These are phyloP conservation scores for Forbesichthys agassizii DNA, from an alignment of 2,113 vertebrate genomes.

Conservation along the genomic window DNA sequence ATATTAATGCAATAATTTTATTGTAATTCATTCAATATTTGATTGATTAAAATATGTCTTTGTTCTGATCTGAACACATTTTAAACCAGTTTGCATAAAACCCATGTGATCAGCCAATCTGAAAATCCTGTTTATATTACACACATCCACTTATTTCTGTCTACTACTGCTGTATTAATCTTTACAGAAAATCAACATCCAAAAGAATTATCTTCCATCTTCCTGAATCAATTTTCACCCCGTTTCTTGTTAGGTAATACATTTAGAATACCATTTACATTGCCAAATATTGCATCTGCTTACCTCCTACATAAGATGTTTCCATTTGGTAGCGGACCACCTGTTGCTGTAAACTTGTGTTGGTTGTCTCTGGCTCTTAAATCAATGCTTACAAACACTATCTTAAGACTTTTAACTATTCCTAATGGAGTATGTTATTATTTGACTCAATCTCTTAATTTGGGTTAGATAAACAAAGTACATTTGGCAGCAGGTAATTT, in stretches of 20 bases:
- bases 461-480: slow-evolving; percentile 43
- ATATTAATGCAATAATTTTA: too few relatives aligned
- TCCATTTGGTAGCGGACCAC: slow-evolving; percentile 6
- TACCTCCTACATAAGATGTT: not conserved
- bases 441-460: slow-evolving; percentile 61
- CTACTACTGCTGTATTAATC: not conserved
- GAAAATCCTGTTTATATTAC: too few relatives aligned
- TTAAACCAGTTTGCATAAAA: not conserved
- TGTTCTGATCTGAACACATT: not conserved
- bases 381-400: slow-evolving; percentile 57
- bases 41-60: too few relatives aligned
- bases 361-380: slow-evolving; percentile 23
- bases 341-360: slow-evolving; percentile 19
- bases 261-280: too few relatives aligned
- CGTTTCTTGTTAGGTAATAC: not conserved
- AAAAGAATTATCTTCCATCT: slow-evolving; percentile 16
- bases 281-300: not conserved
- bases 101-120: too few relatives aligned
- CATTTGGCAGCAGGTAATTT: slow-evolving; percentile 18
- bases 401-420: slow-evolving; percentile 71
- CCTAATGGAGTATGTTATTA: slow-evolving; percentile 56
- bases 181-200: not conserved
- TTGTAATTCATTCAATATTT: too few relatives aligned
- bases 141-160: too few relatives aligned
- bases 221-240: slow-evolving; percentile 3